Evolutionary conservation across 1,140 invertebrate genomes (phyloP), one percentile per base, ranked within the genome.

Genomic region (Heliothis virescens): DNA sequence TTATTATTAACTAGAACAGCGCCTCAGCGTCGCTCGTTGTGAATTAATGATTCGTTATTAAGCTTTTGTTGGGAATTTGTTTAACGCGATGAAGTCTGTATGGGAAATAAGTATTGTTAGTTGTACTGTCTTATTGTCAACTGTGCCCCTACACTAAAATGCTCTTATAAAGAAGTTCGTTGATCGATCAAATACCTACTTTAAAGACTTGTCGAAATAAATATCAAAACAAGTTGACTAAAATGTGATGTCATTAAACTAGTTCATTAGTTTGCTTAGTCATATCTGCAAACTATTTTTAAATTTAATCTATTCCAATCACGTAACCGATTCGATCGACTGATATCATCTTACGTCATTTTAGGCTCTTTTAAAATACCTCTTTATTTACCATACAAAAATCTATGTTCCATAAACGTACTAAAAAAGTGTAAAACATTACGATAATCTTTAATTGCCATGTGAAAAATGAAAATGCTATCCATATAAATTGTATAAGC

Each of bases 1-100:
- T 90, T 91, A 86, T 88, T 89, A 88, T 86, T 88, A 87, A 84
- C 83, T 83, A 83, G 29, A 10, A n/a, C 2, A 47, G 76, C 29
- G 53, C 53, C 55, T 26, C 55, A 50, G 67, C 48, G 57, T 78
- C 52, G 59, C 55, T 41, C n/a, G 67, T 59, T 69, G 29, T 75
- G 55, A 71, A 57, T 80, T 83, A 79, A 81, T 81, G 62, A 79
- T 72, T 78, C 69, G 76, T 84, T 84, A 79, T 65, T 63, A 59
- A 47, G 62, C 29, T 69, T 69, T 57, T 78, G 21, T 41, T 65
- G 65, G 60, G 73, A n/a, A 67, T 63, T 62, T 75, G 73, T 75
- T 75, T 75, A 62, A n/a, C 21, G 50, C 52, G 41, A 75, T 62
- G 41, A 50, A 52, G 29, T 41, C 12, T 63, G 29, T 63, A 16